Evolutionary conservation across 92 coral and sea anemone species (phyloP).

Genomic region (Actinostola sp.): DNA sequence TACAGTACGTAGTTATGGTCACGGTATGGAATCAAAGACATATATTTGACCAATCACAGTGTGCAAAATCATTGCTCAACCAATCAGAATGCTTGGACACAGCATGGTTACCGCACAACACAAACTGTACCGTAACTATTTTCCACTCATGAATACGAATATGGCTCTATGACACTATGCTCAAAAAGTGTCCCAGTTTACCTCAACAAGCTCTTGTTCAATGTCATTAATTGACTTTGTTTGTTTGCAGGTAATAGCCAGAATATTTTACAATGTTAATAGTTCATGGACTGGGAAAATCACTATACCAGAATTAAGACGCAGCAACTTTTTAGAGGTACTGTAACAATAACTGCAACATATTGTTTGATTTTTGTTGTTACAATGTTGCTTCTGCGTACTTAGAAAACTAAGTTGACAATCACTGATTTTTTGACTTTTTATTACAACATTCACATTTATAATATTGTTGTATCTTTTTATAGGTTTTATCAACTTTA

Average conservation of each 20-base stretch:
- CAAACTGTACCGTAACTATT: too few relatives aligned
- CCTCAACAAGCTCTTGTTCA: background rate
- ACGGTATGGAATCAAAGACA: too few relatives aligned
- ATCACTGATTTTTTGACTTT: background rate
- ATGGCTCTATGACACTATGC: too few relatives aligned
- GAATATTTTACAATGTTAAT: conserved; percentile 94
- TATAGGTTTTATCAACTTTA: conserved; percentile 80
- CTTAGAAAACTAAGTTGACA: background rate
- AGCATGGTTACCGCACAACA: too few relatives aligned
- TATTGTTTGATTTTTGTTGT: background rate
- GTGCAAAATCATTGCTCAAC: too few relatives aligned
- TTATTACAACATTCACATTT: background rate
- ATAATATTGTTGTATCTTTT: background rate
- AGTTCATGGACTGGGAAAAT: conserved; percentile 98
- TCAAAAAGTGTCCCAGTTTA: background rate
- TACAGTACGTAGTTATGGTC: too few relatives aligned
- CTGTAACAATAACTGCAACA: too few relatives aligned
- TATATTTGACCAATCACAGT: too few relatives aligned
- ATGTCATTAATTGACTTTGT: background rate
- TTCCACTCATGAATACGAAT: too few relatives aligned
- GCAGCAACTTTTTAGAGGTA: conserved; percentile 97
- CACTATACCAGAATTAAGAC: conserved; percentile 89
- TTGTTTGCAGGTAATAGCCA: conserved; percentile 85
- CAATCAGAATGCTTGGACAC: too few relatives aligned
- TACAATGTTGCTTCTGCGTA: background rate